Percentiles rank a stretch among this genome's conserved stretches.
Conservation (phyloP, 2,888 invertebrate genomes). For the Crocallis elinguaria region DNA sequence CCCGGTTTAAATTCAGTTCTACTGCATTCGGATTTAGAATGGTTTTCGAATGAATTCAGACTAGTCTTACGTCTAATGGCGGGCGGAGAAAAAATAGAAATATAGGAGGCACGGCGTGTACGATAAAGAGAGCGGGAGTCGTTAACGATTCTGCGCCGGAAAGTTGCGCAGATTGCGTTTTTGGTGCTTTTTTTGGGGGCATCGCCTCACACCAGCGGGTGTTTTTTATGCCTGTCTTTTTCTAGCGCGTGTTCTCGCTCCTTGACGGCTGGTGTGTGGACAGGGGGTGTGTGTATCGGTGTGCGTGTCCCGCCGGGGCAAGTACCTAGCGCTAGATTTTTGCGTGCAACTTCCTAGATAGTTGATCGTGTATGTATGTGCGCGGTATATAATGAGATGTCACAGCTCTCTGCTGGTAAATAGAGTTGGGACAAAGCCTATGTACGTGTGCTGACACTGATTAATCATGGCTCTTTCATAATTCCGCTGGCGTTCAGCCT, state of each 20-base stretch:
- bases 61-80: conserved; percentile 79
- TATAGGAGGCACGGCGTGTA: conserved; percentile 83
- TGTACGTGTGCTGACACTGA: conserved; percentile 71
- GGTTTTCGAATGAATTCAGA: conserved; percentile 42
- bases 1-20: conserved; percentile 42
- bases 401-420: conserved; percentile 73
- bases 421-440: conserved; percentile 75
- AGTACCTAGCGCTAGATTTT: conserved; percentile 82
- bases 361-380: conserved; percentile 62
- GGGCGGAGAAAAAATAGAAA: conserved; percentile 83
- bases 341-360: conserved; percentile 82
- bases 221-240: conserved; percentile 83
- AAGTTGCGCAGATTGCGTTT: conserved; percentile 86
- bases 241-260: conserved; percentile 76
- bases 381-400: conserved; percentile 79
- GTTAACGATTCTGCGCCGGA: conserved; percentile 86
- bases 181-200: conserved; percentile 86
- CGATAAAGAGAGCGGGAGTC: conserved; percentile 84
- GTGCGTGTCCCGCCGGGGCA: conserved; percentile 63
- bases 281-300: conserved; percentile 40
- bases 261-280: conserved; percentile 55
- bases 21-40: conserved; percentile 15
- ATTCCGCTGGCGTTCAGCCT: conserved; percentile 45
- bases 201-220: conserved; percentile 81
- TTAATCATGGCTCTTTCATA: conserved; percentile 76